phyloP scores from a whole-genome alignment of 2,113 vertebrate genomes.

The Pimephales promelas region DNA sequence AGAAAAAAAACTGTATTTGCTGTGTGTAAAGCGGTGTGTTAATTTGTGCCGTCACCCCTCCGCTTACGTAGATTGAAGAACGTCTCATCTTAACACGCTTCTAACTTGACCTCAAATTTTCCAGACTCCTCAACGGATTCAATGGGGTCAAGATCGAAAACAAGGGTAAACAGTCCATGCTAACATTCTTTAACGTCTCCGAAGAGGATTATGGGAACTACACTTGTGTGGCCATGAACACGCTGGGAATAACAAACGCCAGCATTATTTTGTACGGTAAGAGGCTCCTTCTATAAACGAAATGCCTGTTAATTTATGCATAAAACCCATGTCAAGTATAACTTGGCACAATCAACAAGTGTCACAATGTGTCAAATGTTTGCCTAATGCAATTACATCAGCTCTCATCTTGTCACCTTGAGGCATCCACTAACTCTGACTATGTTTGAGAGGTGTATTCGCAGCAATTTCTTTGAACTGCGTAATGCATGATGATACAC shows the following conservation, averaged over 20 bases:
- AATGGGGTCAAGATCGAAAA: constrained; percentile 92
- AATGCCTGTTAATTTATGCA: constrained; percentile 30
- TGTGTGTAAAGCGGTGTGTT: background rate
- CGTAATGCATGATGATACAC: constrained; percentile 15
- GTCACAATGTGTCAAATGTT: constrained; percentile 21
- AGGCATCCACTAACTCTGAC: background rate
- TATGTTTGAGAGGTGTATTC: background rate
- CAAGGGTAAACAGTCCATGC: constrained; percentile 90
- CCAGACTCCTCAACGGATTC: constrained; percentile 87
- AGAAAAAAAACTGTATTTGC: background rate
- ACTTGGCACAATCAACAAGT: background rate
- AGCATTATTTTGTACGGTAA: constrained; percentile 96
- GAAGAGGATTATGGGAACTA: constrained; percentile 99
- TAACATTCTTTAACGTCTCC: constrained; percentile 97
- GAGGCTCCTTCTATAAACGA: constrained; percentile 31
- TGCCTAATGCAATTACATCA: constrained; percentile 28
- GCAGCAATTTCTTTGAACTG: background rate
- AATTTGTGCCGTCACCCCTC: background rate
- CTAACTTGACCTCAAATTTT: constrained; percentile 1
- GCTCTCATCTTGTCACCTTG: background rate
- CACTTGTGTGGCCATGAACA: constrained; percentile 93
- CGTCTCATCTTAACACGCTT: background rate
- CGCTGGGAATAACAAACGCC: constrained; percentile 92
- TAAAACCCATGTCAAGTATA: constrained; percentile 7
- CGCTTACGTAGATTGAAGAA: background rate